phyloP scores from a whole-genome alignment of 1,140 invertebrate genomes.

The Temnothorax longispinosus region DNA sequence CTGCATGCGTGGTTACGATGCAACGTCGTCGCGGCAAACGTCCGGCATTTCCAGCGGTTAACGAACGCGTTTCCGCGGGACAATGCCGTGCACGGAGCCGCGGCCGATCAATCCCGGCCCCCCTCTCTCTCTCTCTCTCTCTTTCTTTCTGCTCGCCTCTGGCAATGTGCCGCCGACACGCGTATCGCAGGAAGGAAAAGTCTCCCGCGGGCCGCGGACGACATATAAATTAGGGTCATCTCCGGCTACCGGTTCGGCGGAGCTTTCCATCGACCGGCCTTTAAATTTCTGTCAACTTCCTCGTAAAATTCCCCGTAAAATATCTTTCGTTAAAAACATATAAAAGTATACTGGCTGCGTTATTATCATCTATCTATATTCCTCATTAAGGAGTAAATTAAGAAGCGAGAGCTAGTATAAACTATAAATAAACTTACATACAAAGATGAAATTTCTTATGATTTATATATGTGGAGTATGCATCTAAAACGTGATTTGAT shows the following conservation, averaged over 20 bases:
- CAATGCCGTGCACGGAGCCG: not conserved
- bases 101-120: conserved; percentile 6
- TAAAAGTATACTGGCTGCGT: not conserved
- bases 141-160: not conserved
- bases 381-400: conserved; percentile 4
- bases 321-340: not conserved
- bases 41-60: not conserved
- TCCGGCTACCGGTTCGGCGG: conserved; percentile 29
- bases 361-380: not conserved
- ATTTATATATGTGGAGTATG: not conserved
- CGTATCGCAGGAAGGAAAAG: conserved; percentile 53
- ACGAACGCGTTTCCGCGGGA: conserved; percentile 38
- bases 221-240: conserved; percentile 53
- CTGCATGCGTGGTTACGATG: conserved; percentile 31
- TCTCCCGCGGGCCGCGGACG: conserved; percentile 1
- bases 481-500: not conserved
- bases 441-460: not conserved
- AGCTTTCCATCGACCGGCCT: conserved; percentile 37
- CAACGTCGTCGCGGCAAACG: not conserved
- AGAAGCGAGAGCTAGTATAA: not conserved
- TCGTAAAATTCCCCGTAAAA: not conserved
- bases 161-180: conserved; percentile 14
- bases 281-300: conserved; percentile 25
- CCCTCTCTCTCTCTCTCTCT: not conserved
- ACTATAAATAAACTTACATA: not conserved